Evolutionary conservation across 2,797 vertebrate species (phyloP).

Genomic region (Apodemus agrarius): DNA sequence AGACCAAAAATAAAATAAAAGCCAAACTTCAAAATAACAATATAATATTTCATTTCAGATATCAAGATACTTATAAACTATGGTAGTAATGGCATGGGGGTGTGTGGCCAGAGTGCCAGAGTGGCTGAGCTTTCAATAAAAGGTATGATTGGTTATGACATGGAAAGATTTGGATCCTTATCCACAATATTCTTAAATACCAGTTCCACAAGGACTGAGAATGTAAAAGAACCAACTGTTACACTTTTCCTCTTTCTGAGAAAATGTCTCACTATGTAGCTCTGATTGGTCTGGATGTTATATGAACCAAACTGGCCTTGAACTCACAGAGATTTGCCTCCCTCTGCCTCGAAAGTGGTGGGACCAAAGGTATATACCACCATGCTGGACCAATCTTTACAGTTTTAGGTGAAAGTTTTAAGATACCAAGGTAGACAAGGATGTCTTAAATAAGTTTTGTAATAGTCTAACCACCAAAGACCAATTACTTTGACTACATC

Average conservation of each 20-base stretch:
- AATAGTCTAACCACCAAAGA: conserved; percentile 30
- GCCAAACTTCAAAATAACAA: background rate
- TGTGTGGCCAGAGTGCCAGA: background rate
- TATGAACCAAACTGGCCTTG: background rate
- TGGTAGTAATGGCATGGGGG: background rate
- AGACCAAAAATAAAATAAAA: background rate
- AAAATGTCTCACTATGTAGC: background rate
- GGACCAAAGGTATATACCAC: background rate
- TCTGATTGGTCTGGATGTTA: background rate
- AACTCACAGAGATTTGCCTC: background rate
- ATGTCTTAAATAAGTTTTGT: conserved; percentile 18
- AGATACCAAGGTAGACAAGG: background rate
- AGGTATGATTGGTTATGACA: background rate
- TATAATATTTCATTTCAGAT: background rate
- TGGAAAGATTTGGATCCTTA: background rate
- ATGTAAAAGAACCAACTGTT: background rate
- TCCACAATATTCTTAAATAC: conserved; percentile 8
- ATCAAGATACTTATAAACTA: conserved; percentile 1
- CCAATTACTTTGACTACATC: conserved; percentile 4
- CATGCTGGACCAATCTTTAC: background rate
- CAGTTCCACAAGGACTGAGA: background rate
- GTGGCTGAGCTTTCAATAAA: background rate
- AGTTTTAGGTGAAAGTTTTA: background rate
- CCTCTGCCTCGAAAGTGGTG: background rate
- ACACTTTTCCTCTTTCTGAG: background rate